These are phyloP conservation scores for Gadopsis marmoratus DNA, from an alignment of 2,797 vertebrate species.

Conservation along the genomic window DNA sequence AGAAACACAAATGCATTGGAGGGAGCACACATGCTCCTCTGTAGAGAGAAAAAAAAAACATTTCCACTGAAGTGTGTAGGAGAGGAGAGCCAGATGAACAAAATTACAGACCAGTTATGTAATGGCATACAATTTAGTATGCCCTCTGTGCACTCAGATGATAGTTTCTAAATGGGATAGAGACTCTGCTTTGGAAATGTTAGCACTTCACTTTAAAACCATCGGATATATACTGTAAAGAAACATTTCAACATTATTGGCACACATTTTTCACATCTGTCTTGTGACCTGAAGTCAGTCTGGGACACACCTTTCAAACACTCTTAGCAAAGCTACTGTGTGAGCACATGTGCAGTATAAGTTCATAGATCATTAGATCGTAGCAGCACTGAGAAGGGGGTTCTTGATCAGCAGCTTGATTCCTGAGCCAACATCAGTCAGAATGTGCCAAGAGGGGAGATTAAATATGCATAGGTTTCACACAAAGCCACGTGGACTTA, in stretches of 20 bases:
- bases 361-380: background rate
- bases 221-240: background rate
- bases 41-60: conserved; percentile 43
- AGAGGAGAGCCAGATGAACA: conserved; percentile 63
- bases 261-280: background rate
- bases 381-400: background rate
- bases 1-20: conserved; percentile 45
- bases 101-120: conserved; percentile 78
- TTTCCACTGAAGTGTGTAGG: conserved; percentile 68
- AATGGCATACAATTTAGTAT: conserved; percentile 70
- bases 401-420: background rate
- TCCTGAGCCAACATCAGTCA: background rate
- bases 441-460: background rate
- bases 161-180: conserved; percentile 35
- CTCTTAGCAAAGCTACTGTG: background rate
- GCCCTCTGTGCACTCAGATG: conserved; percentile 56
- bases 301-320: background rate
- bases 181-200: conserved; percentile 37
- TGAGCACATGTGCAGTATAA: background rate
- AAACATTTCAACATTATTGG: conserved; percentile 14
- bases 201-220: conserved; percentile 5
- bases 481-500: background rate
- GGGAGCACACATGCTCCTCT: conserved; percentile 44
- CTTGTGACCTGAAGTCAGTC: background rate
- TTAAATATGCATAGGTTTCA: background rate